phyloP scores from a whole-genome alignment of 2,888 invertebrate genomes.

The Pharmacophagus antenor region DNA sequence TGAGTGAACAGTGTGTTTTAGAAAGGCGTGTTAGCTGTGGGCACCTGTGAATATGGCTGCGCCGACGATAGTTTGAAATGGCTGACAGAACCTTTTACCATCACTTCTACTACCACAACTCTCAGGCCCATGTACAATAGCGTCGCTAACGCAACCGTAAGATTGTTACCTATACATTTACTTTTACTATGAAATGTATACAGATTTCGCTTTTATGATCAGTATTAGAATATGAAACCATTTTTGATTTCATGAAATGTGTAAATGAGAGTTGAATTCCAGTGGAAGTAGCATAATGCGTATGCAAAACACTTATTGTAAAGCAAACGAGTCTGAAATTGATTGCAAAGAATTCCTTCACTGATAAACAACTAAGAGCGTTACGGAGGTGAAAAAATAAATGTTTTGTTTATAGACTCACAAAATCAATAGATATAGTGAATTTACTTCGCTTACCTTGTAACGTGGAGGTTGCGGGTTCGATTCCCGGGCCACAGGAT shows the following conservation, averaged over 20 bases:
- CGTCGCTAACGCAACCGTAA: constrained; percentile 59
- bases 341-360: constrained; percentile 28
- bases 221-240: too few species aligned
- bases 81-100: constrained; percentile 58
- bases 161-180: constrained; percentile 19
- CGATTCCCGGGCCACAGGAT: too few species aligned
- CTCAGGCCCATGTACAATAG: constrained; percentile 64
- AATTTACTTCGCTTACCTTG: too few species aligned
- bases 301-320: constrained; percentile 1
- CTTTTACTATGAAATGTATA: not conserved
- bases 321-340: constrained; percentile 1
- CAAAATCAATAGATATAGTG: not conserved
- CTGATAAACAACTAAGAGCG: constrained; percentile 25
- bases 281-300: not conserved
- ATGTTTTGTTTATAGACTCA: constrained; percentile 5
- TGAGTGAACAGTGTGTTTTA: constrained; percentile 38
- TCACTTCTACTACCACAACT: constrained; percentile 61
- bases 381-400: not conserved
- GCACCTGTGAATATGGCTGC: constrained; percentile 87
- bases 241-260: not conserved
- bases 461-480: too few species aligned
- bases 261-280: not conserved
- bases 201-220: too few species aligned
- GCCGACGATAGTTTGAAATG: constrained; percentile 72
- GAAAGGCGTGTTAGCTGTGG: constrained; percentile 83